Base-by-base conservation (phyloP, 2,113 vertebrate genomes). In the Pontoporia blainvillei region DNA sequence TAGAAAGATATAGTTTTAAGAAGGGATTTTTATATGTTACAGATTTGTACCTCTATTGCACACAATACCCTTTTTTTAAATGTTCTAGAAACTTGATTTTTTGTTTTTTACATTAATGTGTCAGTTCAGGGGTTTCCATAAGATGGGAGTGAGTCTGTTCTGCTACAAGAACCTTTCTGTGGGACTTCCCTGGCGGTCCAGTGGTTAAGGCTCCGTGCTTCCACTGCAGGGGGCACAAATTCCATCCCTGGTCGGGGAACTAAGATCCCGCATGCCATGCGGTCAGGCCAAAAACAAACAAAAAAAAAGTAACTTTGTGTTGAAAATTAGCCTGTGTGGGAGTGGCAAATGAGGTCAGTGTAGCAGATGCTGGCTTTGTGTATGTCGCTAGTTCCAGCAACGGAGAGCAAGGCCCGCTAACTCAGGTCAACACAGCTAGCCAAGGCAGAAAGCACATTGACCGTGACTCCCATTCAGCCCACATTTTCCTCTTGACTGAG, bases 31-130 rank as follows among this genome's bases (percentile, higher is more conserved):
- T 86, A 82, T 84, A 29, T 66, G 57, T 87, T 44, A 59, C 71
- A 57, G 39, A 72, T 94, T 91, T 96, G 41, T 79, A 94, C 92
- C 84, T 90, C 83, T 72, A n/a, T 88, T 96, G 92, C 86, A 86
- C 92, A 95, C 72, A 88, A 57, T n/a, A 54, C 54, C 54, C n/a
- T 88, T 90, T 62, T 46, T 8, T 57, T 66, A 88, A 82, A 25
- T 9, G 59, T 83, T 82, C 27, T 21, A 46, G 75, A 67, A 57
- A 81, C 17, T 14, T 85, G 18, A n/a, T 95, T 61, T 75, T 61
- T 73, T 73, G 72, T 86, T 78, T 39, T 76, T 41, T 11, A 61
- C 57, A 54, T 49, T 76, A 86, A 49, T 18, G 1, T 36, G 46
- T 96, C 76, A 64, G 3, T 75, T 86, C 62, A 15, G 46, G n/a